Conservation (phyloP, 2,797 vertebrate species). For the Leptodactylus fallax region DNA sequence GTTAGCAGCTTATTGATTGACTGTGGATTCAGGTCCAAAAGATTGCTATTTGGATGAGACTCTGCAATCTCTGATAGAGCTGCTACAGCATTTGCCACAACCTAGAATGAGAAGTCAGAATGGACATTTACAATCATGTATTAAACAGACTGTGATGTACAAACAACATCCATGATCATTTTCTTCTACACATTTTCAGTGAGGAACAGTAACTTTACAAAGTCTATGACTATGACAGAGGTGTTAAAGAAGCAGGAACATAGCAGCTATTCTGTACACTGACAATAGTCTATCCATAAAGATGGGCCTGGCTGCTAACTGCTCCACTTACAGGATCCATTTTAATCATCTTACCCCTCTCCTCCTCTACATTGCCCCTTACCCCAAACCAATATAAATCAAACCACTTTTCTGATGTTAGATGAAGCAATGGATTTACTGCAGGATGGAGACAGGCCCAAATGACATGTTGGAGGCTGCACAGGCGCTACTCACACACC, state of each 20-base stretch:
- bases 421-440: too few species aligned
- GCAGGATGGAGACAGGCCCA: too few species aligned
- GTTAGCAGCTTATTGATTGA: constrained; percentile 98
- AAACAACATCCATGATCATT: neutral
- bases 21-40: constrained; percentile 95
- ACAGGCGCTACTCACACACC: too few species aligned
- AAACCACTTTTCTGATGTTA: too few species aligned
- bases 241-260: too few species aligned
- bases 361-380: neutral
- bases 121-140: neutral
- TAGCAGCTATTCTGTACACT: too few species aligned
- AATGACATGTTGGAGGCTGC: too few species aligned
- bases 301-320: neutral
- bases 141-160: too few species aligned
- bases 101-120: constrained; percentile 73
- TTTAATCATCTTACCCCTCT: neutral
- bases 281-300: neutral
- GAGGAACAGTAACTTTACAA: neutral
- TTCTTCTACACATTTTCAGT: neutral
- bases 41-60: constrained; percentile 95
- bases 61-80: constrained; percentile 96
- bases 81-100: constrained; percentile 95
- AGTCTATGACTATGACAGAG: neutral
- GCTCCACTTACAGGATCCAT: neutral
- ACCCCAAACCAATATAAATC: neutral